Evolutionary conservation across 1,140 invertebrate species (phyloP).

Genomic region (Lepidostoma basale): DNA sequence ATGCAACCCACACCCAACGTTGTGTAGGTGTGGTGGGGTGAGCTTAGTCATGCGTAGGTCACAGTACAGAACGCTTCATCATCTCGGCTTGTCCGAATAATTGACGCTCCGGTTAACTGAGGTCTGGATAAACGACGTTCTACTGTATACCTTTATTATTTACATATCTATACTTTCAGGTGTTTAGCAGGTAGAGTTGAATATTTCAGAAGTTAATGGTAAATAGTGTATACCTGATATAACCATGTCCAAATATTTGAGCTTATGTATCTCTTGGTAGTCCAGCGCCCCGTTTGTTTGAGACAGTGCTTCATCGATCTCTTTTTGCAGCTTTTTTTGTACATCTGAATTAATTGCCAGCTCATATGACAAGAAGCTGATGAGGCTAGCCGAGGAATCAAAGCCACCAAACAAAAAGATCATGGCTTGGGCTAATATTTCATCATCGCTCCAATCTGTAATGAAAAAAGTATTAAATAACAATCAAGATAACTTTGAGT

Average conservation of each 20-base stretch:
- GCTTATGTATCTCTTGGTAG: conserved; percentile 49
- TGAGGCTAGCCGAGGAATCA: conserved; percentile 59
- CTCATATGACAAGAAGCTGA: conserved; percentile 52
- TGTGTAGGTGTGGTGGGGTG: no score
- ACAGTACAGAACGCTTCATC: no score
- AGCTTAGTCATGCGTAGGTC: no score
- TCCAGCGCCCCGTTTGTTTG: conserved; percentile 47
- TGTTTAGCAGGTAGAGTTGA: neutral
- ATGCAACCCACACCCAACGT: no score
- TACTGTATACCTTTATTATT: no score
- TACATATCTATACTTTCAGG: neutral
- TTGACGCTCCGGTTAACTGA: neutral
- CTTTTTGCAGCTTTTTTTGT: conserved; percentile 57
- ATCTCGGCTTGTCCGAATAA: no score
- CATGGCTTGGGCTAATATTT: conserved; percentile 54
- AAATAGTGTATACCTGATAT: conserved; percentile 49
- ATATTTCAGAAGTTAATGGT: neutral
- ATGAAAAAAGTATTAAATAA: no score
- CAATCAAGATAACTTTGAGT: no score
- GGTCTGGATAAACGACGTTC: neutral
- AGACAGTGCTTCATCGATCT: conserved; percentile 52
- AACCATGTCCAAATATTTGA: conserved; percentile 55
- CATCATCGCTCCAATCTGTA: conserved; percentile 54
- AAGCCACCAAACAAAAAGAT: conserved; percentile 63
- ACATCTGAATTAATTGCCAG: conserved; percentile 57